These are phyloP conservation scores for Melanerpes formicivorus DNA, from an alignment of 2,113 vertebrate genomes.

Conservation along the genomic window DNA sequence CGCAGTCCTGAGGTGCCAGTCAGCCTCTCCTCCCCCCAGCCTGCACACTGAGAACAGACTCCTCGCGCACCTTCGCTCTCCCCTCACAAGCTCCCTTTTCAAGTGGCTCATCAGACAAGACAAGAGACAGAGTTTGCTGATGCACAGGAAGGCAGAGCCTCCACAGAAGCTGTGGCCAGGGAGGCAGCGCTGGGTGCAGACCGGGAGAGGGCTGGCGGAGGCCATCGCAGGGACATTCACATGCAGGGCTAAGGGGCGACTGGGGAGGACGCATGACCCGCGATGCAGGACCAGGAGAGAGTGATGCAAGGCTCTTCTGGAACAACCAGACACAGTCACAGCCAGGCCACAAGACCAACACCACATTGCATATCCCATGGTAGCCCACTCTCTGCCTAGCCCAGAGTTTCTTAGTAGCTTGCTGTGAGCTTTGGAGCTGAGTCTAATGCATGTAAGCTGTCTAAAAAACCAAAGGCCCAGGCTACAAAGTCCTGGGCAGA, in stretches of 20 bases:
- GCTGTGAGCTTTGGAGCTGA: not conserved
- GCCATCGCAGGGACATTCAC: constrained; percentile 37
- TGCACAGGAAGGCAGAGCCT: constrained; percentile 16
- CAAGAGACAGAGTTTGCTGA: not conserved
- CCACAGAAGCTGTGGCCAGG: constrained; percentile 11
- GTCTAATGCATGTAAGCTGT: not conserved
- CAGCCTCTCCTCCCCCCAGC: not conserved
- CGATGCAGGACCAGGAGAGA: constrained; percentile 40
- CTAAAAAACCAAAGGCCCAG: not conserved
- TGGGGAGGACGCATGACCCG: not conserved
- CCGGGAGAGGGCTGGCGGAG: not conserved
- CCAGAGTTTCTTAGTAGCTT: constrained; percentile 5
- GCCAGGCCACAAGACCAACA: constrained; percentile 64
- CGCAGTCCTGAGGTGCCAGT: not conserved
- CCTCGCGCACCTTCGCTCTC: not conserved
- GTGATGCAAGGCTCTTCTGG: constrained; percentile 50
- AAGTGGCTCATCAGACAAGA: constrained; percentile 21
- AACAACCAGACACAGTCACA: constrained; percentile 51
- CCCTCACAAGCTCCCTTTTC: not conserved
- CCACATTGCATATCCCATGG: constrained; percentile 37
- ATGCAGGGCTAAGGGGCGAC: constrained; percentile 24
- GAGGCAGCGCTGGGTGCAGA: constrained; percentile 11
- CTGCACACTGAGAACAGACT: not conserved
- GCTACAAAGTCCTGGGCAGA: not conserved
- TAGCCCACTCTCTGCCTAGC: constrained; percentile 68